phyloP scores from a whole-genome alignment of 1,140 invertebrate species.

The Bathynomus jamesi region DNA sequence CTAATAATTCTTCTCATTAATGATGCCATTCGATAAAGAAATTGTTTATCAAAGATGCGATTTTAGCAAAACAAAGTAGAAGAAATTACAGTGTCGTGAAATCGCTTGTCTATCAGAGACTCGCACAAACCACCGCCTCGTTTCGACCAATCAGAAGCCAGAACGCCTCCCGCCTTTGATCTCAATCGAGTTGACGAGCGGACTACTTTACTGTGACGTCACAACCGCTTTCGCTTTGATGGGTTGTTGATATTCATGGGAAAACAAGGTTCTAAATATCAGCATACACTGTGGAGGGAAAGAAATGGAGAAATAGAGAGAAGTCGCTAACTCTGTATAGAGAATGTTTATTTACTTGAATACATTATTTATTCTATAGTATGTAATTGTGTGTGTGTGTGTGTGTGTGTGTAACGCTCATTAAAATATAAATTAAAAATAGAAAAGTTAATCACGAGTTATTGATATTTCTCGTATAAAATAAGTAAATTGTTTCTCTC shows the following conservation, averaged over 20 bases:
- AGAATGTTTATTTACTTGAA: no score
- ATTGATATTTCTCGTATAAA: background rate
- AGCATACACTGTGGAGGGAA: no score
- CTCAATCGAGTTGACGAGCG: background rate
- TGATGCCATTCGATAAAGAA: no score
- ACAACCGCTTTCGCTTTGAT: background rate
- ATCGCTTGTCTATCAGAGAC: background rate
- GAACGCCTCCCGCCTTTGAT: background rate
- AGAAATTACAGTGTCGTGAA: background rate
- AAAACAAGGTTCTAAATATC: slow-evolving; percentile 1
- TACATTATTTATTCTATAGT: no score
- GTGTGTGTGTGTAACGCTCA: background rate
- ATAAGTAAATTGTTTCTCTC: background rate
- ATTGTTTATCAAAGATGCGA: no score
- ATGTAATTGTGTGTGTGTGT: no score
- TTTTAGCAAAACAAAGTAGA: no score
- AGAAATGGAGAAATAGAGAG: background rate
- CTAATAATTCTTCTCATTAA: no score
- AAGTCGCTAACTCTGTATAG: background rate
- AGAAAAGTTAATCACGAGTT: background rate
- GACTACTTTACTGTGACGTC: background rate
- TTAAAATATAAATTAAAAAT: background rate
- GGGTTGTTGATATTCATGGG: background rate
- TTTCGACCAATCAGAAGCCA: background rate
- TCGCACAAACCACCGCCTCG: background rate